Evolutionary conservation across 2,113 vertebrate species (phyloP).

Genomic region (Andinoacara biseriatus): DNA sequence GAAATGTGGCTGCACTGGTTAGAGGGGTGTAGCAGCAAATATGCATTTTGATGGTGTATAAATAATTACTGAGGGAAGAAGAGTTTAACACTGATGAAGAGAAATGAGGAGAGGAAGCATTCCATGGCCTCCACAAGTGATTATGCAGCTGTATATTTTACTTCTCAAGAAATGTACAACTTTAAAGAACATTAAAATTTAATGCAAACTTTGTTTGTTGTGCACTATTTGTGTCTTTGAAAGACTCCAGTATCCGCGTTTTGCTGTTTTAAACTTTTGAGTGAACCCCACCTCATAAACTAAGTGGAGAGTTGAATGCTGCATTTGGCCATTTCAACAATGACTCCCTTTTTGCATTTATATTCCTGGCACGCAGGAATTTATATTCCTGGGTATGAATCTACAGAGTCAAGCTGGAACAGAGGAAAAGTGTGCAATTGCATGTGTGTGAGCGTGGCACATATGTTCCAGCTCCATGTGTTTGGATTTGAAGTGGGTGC

Average conservation of each 20-base stretch:
- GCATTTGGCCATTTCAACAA: slow-evolving; percentile 62
- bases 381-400: slow-evolving; percentile 23
- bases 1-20: slow-evolving; percentile 28
- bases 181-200: neutral
- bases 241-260: slow-evolving; percentile 37
- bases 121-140: neutral
- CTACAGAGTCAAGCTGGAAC: slow-evolving; percentile 39
- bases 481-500: slow-evolving; percentile 54
- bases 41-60: slow-evolving; percentile 34
- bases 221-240: slow-evolving; percentile 31
- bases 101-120: neutral
- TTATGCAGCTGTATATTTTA: neutral
- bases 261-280: slow-evolving; percentile 52
- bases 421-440: slow-evolving; percentile 28
- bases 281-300: slow-evolving; percentile 41
- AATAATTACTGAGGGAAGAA: slow-evolving; percentile 27
- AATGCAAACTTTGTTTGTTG: slow-evolving; percentile 5
- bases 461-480: slow-evolving; percentile 22
- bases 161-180: neutral
- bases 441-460: neutral
- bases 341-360: slow-evolving; percentile 63
- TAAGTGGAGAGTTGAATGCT: slow-evolving; percentile 29
- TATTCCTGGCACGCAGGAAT: slow-evolving; percentile 41
- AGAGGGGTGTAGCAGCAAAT: slow-evolving; percentile 16
- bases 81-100: slow-evolving; percentile 7